A percentile compares a stretch with the other conserved stretches of the same genome.
Evolutionary conservation across 2,797 vertebrate genomes (phyloP).

Genomic region (Salmo trutta): DNA sequence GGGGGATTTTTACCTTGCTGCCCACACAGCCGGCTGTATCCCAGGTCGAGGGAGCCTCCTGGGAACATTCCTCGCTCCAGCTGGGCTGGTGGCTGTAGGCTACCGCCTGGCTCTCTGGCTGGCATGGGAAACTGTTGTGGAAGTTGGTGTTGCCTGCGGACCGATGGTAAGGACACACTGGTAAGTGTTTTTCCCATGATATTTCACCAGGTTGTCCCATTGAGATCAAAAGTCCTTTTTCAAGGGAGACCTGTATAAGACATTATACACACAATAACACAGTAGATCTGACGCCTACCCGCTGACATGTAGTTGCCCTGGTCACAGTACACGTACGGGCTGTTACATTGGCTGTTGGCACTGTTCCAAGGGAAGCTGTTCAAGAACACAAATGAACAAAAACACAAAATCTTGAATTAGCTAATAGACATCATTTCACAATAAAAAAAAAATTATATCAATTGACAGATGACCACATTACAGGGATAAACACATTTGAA

Average conservation of each 20-base stretch:
- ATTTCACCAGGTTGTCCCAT: background rate
- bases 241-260: background rate
- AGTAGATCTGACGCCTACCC: conserved; percentile 14
- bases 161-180: background rate
- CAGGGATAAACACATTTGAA: background rate
- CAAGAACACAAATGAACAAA: conserved; percentile 8
- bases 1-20: conserved; percentile 71
- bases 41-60: conserved; percentile 80
- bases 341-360: conserved; percentile 69
- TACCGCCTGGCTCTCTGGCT: conserved; percentile 73
- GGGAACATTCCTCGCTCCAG: conserved; percentile 75
- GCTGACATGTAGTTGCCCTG: conserved; percentile 56
- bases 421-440: background rate
- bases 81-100: conserved; percentile 61
- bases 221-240: no score
- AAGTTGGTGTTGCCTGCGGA: conserved; percentile 86
- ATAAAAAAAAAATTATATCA: background rate
- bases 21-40: conserved; percentile 83
- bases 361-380: conserved; percentile 76
- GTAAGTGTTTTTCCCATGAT: background rate
- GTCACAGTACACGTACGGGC: conserved; percentile 67
- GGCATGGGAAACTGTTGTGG: conserved; percentile 77
- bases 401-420: background rate
- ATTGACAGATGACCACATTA: background rate
- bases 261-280: background rate